Base-by-base conservation (phyloP, 2,888 invertebrate species). In the Lasiommata megera region DNA sequence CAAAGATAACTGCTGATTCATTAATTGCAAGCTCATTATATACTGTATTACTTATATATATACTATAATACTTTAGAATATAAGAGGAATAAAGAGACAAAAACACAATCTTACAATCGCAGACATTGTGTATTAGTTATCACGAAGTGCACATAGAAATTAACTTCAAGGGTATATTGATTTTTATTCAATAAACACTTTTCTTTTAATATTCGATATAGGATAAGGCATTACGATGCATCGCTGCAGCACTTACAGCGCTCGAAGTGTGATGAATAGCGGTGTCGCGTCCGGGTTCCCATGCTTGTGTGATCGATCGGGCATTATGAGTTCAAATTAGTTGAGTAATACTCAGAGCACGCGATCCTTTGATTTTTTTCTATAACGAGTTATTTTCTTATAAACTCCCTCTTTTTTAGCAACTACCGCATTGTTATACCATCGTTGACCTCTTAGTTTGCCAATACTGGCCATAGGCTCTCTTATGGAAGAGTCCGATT, bases 201-300 rank as follows among this genome's bases (percentile, higher is more conserved):
- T 67, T 67, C 66, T 65, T 67, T 67, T 61, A 61, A 61, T 62
- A 54, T 36, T 7, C 3, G 34, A 11, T 34, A 34, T 34, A 11
- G 34, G 56, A 54, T 58, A 55, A 71, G 64, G 56, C 66, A 64
- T 64, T 63, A 65, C 65, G 53, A 58, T 61, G 74, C 70, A 77
- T 71, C 73, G 77, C 73, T 77, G 76, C 77, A 82, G 85, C 84
- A 87, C 88, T 88, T 86, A 82, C 76, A 79, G 77, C 77, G 78
- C 74, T 86, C 81, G 82, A 84, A 86, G 82, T 85, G 82, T 88
- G 89, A 88, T 88, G 85, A 83, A 88, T 82, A 85, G 81, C 81
- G 70, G 74, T 68, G 68, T 69, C 59, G 61, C 44, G 79, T 77
- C 70, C 67, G 69, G 58, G 23, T 23, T 60, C 54, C 56, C 55